Percentiles rank a stretch among this genome's conserved stretches.
These are phyloP conservation scores for Agelastica alni DNA, from an alignment of 2,888 invertebrate genomes.

Conservation along the genomic window DNA sequence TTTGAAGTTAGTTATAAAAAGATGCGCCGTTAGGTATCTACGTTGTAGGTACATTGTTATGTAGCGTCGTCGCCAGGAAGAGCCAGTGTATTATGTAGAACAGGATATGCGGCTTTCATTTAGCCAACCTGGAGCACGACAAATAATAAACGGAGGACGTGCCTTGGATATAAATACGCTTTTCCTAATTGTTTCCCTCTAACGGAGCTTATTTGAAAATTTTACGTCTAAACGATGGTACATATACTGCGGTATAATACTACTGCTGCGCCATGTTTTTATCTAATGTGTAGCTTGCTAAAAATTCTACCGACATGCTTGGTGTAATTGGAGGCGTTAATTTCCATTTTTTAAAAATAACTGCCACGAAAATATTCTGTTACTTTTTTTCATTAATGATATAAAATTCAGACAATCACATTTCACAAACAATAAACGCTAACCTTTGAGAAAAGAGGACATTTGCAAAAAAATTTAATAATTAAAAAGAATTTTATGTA, in stretches of 20 bases:
- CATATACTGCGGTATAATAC: neutral
- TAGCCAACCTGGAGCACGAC: constrained; percentile 17
- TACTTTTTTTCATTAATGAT: too few species aligned
- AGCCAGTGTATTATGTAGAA: constrained; percentile 8
- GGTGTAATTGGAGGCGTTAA: too few species aligned
- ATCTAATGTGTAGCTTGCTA: neutral
- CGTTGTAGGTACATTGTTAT: constrained; percentile 14
- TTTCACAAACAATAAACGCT: too few species aligned
- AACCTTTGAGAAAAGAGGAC: too few species aligned
- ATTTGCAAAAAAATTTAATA: too few species aligned
- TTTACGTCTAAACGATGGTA: constrained; percentile 5
- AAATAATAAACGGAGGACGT: constrained; percentile 30
- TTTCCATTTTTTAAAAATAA: too few species aligned
- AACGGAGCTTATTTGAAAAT: constrained; percentile 22
- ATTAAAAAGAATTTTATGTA: too few species aligned
- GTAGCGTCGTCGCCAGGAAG: constrained; percentile 2
- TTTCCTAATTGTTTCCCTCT: constrained; percentile 26
- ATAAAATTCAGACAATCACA: too few species aligned
- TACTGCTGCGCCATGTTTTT: neutral
- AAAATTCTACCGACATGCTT: too few species aligned
- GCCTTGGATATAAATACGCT: constrained; percentile 24
- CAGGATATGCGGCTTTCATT: constrained; percentile 25
- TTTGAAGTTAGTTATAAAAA: constrained; percentile 10
- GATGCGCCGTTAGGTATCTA: neutral
- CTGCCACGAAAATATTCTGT: too few species aligned